A percentile compares a stretch with the other conserved stretches of the same genome.
These are phyloP conservation scores for Bruchidius siliquastri DNA, from an alignment of 2,888 invertebrate species.

Conservation along the genomic window DNA sequence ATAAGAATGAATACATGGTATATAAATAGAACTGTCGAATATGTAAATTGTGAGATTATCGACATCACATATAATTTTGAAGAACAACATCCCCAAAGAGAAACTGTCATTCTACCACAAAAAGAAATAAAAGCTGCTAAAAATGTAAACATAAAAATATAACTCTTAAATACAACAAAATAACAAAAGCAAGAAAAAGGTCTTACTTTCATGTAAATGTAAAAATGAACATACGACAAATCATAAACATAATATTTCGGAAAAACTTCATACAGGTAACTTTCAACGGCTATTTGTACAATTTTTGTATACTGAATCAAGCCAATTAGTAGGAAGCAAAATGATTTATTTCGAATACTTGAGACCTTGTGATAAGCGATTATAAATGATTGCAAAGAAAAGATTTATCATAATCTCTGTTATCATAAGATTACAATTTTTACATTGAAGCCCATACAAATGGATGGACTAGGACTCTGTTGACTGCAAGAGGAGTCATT, in stretches of 20 bases:
- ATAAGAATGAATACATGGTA: slow-evolving; percentile 34
- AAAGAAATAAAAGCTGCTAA: slow-evolving; percentile 2
- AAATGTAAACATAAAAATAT: slow-evolving; percentile 11
- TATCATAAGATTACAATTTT: too few species aligned
- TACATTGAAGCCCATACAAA: too few species aligned
- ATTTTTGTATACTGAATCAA: not conserved
- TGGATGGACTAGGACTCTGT: too few species aligned
- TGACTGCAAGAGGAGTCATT: too few species aligned
- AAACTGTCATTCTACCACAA: slow-evolving; percentile 23
- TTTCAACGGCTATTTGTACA: not conserved
- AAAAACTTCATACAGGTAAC: not conserved
- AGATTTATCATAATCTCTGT: too few species aligned
- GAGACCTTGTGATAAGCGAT: not conserved
- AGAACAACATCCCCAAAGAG: slow-evolving; percentile 36
- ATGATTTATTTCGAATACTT: too few species aligned
- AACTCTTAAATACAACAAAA: slow-evolving; percentile 11
- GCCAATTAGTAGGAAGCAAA: too few species aligned
- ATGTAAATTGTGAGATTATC: slow-evolving; percentile 45
- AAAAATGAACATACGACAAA: slow-evolving; percentile 1
- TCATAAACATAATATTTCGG: slow-evolving; percentile 4
- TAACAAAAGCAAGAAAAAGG: slow-evolving; percentile 12
- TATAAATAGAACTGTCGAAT: slow-evolving; percentile 34
- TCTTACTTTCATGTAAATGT: slow-evolving; percentile 9
- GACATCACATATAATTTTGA: slow-evolving; percentile 49
- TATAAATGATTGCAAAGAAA: too few species aligned